Conservation (phyloP, 2,888 invertebrate species). For the Cheilosia grossa region DNA sequence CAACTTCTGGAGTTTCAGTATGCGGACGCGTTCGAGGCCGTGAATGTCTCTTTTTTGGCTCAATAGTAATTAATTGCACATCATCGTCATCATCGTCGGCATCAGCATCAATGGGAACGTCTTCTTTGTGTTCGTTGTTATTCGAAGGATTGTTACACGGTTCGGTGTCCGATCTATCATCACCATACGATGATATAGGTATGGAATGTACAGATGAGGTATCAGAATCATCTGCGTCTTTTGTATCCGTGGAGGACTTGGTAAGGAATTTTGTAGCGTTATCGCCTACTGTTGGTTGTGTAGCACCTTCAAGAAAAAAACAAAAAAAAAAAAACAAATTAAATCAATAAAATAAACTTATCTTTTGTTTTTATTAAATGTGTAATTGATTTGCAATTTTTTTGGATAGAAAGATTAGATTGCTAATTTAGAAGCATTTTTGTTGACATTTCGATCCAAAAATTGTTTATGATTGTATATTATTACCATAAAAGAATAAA, state of each 20-base stretch:
- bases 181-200: slow-evolving; percentile 82
- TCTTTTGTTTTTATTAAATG: slow-evolving; percentile 39
- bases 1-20: slow-evolving; percentile 56
- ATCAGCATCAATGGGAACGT: slow-evolving; percentile 77
- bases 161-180: slow-evolving; percentile 78
- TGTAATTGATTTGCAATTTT: background rate
- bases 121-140: slow-evolving; percentile 46
- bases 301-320: slow-evolving; percentile 37
- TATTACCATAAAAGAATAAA: slow-evolving; percentile 1
- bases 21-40: slow-evolving; percentile 48
- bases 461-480: slow-evolving; percentile 4
- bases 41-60: slow-evolving; percentile 35
- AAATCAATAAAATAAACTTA: slow-evolving; percentile 2
- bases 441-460: slow-evolving; percentile 30
- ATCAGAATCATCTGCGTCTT: slow-evolving; percentile 78
- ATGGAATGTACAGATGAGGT: slow-evolving; percentile 81
- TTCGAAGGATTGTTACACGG: slow-evolving; percentile 40
- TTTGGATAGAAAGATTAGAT: slow-evolving; percentile 28
- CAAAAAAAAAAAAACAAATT: slow-evolving; percentile 20
- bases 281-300: slow-evolving; percentile 29
- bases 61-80: slow-evolving; percentile 74
- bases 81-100: slow-evolving; percentile 80
- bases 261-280: slow-evolving; percentile 37
- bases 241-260: slow-evolving; percentile 63
- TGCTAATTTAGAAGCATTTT: slow-evolving; percentile 31